phyloP scores from a whole-genome alignment of 2,113 vertebrate species.

The Laterallus jamaicensis region DNA sequence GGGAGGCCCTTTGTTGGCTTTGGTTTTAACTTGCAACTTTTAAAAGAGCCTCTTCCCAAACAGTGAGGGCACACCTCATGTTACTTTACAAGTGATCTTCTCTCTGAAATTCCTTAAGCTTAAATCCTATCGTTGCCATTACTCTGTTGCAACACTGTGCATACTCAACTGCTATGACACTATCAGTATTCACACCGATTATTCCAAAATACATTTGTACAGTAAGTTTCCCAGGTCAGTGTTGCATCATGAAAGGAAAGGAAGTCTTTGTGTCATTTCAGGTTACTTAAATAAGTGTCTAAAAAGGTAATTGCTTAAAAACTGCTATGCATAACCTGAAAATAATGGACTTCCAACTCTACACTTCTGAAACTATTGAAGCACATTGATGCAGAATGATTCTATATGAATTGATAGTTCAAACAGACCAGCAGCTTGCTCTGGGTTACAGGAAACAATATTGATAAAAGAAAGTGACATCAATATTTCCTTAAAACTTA shows the following conservation, averaged over 20 bases:
- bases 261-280: background rate
- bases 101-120: background rate
- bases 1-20: accelerated
- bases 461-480: background rate
- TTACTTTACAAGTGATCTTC: too few species aligned
- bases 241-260: background rate
- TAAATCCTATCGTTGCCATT: background rate
- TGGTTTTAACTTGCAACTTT: background rate
- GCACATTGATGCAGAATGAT: background rate
- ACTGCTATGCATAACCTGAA: background rate
- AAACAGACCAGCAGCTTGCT: background rate
- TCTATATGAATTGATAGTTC: background rate
- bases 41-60: background rate
- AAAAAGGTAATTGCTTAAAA: background rate
- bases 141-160: background rate
- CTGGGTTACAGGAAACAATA: background rate
- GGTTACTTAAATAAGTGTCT: background rate
- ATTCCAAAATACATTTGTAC: background rate
- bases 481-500: background rate
- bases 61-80: background rate
- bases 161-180: background rate
- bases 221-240: background rate
- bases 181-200: background rate
- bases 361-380: background rate
- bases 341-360: background rate